Evolutionary conservation across 2,113 vertebrate genomes (phyloP), one percentile per base, ranked within the genome.

Genomic region (Ptilonorhynchus violaceus): DNA sequence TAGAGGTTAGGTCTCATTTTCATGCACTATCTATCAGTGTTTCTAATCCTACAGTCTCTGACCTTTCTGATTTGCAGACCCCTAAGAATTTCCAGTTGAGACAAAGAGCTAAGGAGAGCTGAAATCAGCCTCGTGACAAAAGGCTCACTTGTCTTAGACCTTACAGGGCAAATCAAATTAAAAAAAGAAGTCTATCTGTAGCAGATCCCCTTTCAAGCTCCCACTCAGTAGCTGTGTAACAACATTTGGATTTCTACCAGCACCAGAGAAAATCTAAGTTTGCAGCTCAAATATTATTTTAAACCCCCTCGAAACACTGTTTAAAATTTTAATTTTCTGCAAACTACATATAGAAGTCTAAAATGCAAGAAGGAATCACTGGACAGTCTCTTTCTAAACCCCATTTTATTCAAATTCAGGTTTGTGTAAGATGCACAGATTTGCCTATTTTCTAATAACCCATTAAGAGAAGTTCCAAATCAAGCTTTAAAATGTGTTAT

Each of bases 401-500:
- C 6, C 27, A 18, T 60, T 56, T 77, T 72, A 74, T 50, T 86
- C 67, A 82, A 64, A 89, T 52, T 50, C 39, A 60, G 77, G 49
- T 87, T 55, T 62, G 50, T 39, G 46, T 14, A 83, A 76, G 87
- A 82, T 4, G 74, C 77, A 55, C 9, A 46, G 49, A 63, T 25
- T 93, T 88, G 81, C 25, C 9, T 89, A 25, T 95, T 96, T 97
- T 96, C 82, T 28, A 94, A 88, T 72, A 97, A 88, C 46, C 82
- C 93, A 95, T 95, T 96, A 95, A 86, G 75, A 96, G 83, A 56
- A 85, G 66, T 74, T 96, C 96, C 95, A 91, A 95, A 94, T 96
- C 92, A 97, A 97, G 97, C 89, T 97, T 97, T 96, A 94, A 94
- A 97, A 95, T 21, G 91, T 96, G 77, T 95, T 97, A 98, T 96